Evolutionary conservation across 2,888 invertebrate species (phyloP), one percentile per base, ranked within the genome.

Genomic region (Mesorhabditis spiculigera): DNA sequence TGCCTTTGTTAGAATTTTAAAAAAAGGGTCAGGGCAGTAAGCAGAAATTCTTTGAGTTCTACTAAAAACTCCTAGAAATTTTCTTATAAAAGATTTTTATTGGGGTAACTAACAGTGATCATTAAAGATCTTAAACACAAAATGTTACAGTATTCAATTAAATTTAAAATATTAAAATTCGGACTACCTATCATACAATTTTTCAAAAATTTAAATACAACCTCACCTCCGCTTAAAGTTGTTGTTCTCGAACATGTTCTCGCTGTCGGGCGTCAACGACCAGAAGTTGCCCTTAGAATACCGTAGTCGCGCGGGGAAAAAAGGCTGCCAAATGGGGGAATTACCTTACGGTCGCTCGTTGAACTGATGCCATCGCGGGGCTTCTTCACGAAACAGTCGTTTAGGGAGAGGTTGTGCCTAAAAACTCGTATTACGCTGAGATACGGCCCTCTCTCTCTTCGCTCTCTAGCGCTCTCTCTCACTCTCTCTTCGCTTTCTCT

Each of bases 161-260:
- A 28, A 28, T 28, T 28, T 28, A 28, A 28, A 28, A 28, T 28
- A 28, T 28, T 28, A 28, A 28, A 28, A 28, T 28, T 28, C 28
- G 28, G 28, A 28, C 28, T 28, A 28, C 1, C 28, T 28, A 28
- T 28, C 28, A 28, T 28, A 28, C 28, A 3, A 28, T 28, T 28
- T 28, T 28, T 28, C 3, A 1, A 28, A 28, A 3, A 28, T 28
- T 28, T 28, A 3, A 28, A 28, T 1, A 28, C 28, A 28, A 28
- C 28, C 28, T 69, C 50, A 82, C 77, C 94, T 89, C 75, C 94
- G 88, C 74, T 92, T 90, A 87, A 90, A 94, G 88, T 94, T 94
- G 2, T 93, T 93, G 82, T 93, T 92, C 87, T 94, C 93, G 87
- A 94, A 94, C 93, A 94, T 93, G 83, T 93, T 91, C 69, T 91